Evolutionary conservation across 2,797 vertebrate genomes (phyloP), one percentile per base, ranked within the genome.

Genomic region (Chloroceryle amazona): DNA sequence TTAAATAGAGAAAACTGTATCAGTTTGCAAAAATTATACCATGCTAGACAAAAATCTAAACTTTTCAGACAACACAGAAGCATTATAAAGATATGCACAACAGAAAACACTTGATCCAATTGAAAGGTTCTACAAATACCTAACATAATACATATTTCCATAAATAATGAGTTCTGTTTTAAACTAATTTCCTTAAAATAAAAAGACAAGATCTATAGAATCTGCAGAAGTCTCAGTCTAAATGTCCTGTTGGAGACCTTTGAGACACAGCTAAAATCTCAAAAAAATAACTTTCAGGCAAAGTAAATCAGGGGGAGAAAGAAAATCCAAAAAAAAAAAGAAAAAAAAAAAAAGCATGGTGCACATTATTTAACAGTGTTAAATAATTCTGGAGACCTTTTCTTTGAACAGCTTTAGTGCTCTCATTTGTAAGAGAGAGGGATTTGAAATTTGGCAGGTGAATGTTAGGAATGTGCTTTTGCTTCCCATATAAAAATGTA

Each of bases 351-450:
- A 37, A 22, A 39, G 11, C 6, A 42, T 11, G 16, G 21, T 67
- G n/a, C 33, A 67, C 19, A 63, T 58, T 74, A 81, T 93, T 91
- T 94, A 88, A 83, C 54, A 86, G 46, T 37, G 31, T 72, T 93
- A 72, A 88, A 42, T 74, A 86, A 86, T 94, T 70, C 70, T 89
- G 63, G 65, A 93, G 63, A 83, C 44, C 81, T 94, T 88, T 88
- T 79, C 91, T 84, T 73, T 61, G 81, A 95, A 89, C 37, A 93
- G 91, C 73, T 89, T 90, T 66, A 88, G 54, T 78, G 39, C 49
- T 88, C 19, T 55, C 3, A 1, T 92, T 94, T 29, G 33, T 75
- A 54, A 57, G 61, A 13, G 6, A 18, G n/a, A 16, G 67, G 39
- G 35, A 73, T 57, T 70, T 95, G 84, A 89, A 92, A 93, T 86